Base-by-base conservation (phyloP, 30 jellyfish, hydroid and myxozoan species). In the Morbakka virulenta region DNA sequence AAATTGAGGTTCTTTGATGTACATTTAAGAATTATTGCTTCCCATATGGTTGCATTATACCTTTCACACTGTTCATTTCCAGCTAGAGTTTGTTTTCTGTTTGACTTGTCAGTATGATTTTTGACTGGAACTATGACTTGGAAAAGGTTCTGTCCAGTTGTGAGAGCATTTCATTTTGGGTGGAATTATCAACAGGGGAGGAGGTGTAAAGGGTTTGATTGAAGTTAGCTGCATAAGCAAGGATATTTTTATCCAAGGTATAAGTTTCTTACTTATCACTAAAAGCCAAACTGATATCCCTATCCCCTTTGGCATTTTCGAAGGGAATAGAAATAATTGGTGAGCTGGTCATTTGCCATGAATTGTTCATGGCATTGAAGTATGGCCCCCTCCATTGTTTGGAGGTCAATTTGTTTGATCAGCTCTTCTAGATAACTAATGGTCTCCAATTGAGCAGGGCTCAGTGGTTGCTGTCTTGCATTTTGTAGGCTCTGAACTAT, bases 21-120 rank as follows among this genome's bases (percentile, higher is more conserved):
- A 22, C 72, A 36, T 17, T 83, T 52, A 1, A 78, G 89, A 50
- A 72, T 35, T 0, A 78, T 71, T 22, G 89, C 41, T 62, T 78
- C 49, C 84, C 89, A 78, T 29, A 78, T 0, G 66, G 69, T 64
- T 0, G 85, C 79, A 52, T 67, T 80, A 32, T 32, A 80, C 35
- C 84, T 23, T 52, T 80, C 84, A 22, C 67, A 84, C 50, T 80
- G 77, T 2, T 41, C 72, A 77, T 80, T 65, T 48, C 91, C 91
- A 0, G 86, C 62, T 34, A 77, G 86, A 74, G 34, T 66, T 49
- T 74, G 62, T 21, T 65, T 66, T 25, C 67, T 74, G 76, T 77
- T 30, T 57, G 86, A 66, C 86, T 74, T 47, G 77, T 74, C 62
- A 77, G 77, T 34, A 74, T 74, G 23, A 65, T 77, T 52, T 67